Evolutionary conservation across 2,113 vertebrate species (phyloP), one percentile per base, ranked within the genome.

Genomic region (Elachura formosa): DNA sequence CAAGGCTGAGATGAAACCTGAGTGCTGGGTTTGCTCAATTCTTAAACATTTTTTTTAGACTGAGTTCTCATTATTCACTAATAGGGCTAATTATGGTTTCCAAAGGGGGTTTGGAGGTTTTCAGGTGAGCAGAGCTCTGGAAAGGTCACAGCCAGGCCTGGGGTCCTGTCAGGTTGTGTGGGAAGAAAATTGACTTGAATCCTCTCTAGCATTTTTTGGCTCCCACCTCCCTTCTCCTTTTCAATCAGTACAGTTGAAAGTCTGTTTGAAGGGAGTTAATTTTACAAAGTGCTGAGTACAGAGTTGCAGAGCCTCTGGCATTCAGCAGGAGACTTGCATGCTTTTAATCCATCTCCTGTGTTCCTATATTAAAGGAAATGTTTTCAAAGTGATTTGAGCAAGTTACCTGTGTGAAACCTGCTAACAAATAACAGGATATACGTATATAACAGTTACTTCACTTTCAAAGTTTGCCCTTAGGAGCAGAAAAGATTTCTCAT

Each of bases 211-310:
- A 36, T 80, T 74, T 80, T 76, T 95, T 95, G 83, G 80, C 91
- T 90, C 33, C 66, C 61, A 17, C 54, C 49, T 87, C 69, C 82
- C 84, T 95, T 93, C 79, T 94, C 72, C 77, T 95, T 96, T 97
- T 94, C 96, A 88, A 73, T 94, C 89, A 84, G 59, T 76, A 61
- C 66, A 84, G 64, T n/a, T 89, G 79, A 94, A 92, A 96, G 89
- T 84, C 93, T 84, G 83, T 96, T 94, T 94, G 96, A 97, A 96
- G 94, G 74, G 55, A 92, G 84, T 95, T 96, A 92, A 90, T 96
- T 95, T 94, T 96, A 95, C 95, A 96, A 94, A 97, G 79, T 90
- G 74, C 89, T 94, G 89, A 94, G 90, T 71, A 92, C 67, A 92
- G 49, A 66, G 63, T 92, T 95, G 69, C 87, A 97, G 84, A 85